A percentile compares a stretch with the other conserved stretches of the same genome.
Evolutionary conservation across 2,113 vertebrate genomes (phyloP).

Genomic region (Mastomys natalensis): DNA sequence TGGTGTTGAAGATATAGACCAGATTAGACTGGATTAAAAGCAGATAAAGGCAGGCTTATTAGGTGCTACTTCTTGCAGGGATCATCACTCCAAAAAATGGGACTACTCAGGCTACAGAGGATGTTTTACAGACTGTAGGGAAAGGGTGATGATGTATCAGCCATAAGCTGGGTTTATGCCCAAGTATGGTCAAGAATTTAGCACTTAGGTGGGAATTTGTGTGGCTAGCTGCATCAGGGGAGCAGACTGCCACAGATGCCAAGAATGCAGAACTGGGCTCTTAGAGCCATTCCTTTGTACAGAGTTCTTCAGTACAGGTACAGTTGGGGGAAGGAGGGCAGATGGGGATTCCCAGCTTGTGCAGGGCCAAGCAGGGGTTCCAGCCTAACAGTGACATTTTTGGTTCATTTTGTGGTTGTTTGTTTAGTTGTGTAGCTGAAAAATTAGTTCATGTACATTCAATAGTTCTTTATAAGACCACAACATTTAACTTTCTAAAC

Average conservation of each 20-base stretch:
- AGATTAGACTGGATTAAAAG: background rate
- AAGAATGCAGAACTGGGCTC: no score
- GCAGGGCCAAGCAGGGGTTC: no score
- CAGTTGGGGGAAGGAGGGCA: no score
- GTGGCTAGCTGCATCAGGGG: background rate
- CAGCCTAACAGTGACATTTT: background rate
- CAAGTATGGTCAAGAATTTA: background rate
- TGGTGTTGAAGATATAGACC: background rate
- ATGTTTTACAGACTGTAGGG: background rate
- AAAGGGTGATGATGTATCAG: background rate
- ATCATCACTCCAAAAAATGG: background rate
- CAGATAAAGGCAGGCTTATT: background rate
- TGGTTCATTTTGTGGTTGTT: background rate
- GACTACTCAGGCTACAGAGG: background rate
- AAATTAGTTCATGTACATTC: background rate
- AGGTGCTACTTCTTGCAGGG: background rate
- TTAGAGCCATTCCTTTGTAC: no score
- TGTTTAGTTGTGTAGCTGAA: constrained; percentile 23
- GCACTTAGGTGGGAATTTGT: background rate
- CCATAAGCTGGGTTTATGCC: background rate
- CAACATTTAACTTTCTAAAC: constrained; percentile 38
- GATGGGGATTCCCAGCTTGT: no score
- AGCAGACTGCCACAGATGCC: no score
- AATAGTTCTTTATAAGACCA: background rate
- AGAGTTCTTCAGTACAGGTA: no score